A percentile compares a stretch with the other conserved stretches of the same genome.
These are phyloP conservation scores for Pavo muticus DNA, from an alignment of 2,113 vertebrate species.

Conservation along the genomic window DNA sequence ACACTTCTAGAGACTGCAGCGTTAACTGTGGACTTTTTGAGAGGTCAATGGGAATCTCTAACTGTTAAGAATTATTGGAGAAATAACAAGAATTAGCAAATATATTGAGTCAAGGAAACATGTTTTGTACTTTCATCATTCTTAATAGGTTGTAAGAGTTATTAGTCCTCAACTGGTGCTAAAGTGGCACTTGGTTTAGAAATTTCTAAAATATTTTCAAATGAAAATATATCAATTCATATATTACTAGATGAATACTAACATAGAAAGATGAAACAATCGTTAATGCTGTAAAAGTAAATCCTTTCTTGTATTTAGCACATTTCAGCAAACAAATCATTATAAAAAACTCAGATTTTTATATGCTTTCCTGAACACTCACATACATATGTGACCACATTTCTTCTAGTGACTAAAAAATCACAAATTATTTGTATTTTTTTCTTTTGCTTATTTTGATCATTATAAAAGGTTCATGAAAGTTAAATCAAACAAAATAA, in stretches of 20 bases:
- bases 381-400: fast-evolving
- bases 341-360: not conserved
- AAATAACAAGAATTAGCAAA: not conserved
- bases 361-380: not conserved
- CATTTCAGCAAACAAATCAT: not conserved
- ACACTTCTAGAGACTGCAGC: not conserved
- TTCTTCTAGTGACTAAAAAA: not conserved
- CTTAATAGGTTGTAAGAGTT: not conserved
- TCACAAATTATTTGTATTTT: not conserved
- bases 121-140: not conserved
- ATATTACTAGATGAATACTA: not conserved
- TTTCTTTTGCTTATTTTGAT: not conserved
- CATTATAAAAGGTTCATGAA: not conserved
- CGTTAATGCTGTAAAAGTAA: not conserved
- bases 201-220: not conserved
- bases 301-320: not conserved
- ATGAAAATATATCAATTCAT: not conserved
- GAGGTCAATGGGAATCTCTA: not conserved
- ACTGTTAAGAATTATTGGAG: not conserved
- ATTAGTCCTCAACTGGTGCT: not conserved
- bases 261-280: not conserved
- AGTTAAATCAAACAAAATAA: not conserved
- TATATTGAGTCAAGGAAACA: not conserved
- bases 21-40: not conserved
- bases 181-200: not conserved